Percentiles rank a stretch among this genome's conserved stretches.
phyloP scores from a whole-genome alignment of 2,888 invertebrate species.

The Synergus japonicus region DNA sequence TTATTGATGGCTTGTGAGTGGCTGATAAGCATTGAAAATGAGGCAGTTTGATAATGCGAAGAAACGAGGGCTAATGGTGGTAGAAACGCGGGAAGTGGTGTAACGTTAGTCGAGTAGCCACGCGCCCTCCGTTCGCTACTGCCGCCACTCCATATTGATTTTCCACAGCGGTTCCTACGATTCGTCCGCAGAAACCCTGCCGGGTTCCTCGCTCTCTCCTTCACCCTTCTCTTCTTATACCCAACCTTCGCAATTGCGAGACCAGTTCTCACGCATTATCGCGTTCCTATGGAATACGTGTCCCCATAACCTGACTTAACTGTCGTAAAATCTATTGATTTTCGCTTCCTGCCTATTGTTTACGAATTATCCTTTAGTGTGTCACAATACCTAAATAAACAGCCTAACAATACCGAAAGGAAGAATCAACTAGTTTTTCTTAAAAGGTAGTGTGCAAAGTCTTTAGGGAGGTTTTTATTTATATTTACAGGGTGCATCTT shows the following conservation, averaged over 20 bases:
- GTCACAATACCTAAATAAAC: neutral
- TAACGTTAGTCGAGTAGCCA: conserved; percentile 58
- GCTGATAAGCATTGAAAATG: conserved; percentile 15
- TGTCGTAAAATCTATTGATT: conserved; percentile 30
- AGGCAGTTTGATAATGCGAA: conserved; percentile 1
- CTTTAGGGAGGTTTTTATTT: neutral
- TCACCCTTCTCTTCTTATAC: conserved; percentile 50
- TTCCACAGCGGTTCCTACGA: conserved; percentile 63
- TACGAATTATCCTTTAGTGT: neutral
- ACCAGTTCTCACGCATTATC: conserved; percentile 56
- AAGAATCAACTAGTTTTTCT: neutral
- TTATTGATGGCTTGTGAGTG: neutral
- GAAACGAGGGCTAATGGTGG: conserved; percentile 54
- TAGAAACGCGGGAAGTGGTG: conserved; percentile 58
- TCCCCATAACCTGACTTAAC: conserved; percentile 28
- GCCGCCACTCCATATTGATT: conserved; percentile 66
- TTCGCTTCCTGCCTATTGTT: conserved; percentile 3
- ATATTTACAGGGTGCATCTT: neutral
- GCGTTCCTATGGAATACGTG: conserved; percentile 39
- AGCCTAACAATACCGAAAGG: neutral
- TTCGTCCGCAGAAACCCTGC: conserved; percentile 62
- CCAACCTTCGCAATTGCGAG: conserved; percentile 51
- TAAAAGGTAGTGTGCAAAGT: neutral
- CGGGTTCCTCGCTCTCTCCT: conserved; percentile 57
- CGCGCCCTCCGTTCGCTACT: conserved; percentile 59